Evolutionary conservation across 2,797 vertebrate genomes (phyloP).

Genomic region (Helicolenus hilgendorfi): DNA sequence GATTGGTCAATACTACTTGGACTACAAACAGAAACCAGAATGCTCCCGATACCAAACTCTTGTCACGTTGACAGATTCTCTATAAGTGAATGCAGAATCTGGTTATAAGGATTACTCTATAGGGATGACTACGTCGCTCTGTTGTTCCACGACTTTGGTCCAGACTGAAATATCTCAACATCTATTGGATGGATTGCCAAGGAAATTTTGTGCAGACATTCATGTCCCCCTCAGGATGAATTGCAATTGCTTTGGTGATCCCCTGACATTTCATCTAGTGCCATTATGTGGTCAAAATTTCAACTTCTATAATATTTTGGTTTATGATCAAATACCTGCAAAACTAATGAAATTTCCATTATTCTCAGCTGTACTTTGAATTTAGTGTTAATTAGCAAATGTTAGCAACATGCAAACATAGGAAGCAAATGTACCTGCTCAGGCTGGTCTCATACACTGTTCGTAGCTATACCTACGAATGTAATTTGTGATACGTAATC

Average conservation of each 20-base stretch:
- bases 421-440: too few relatives aligned
- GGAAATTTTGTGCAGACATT: background rate
- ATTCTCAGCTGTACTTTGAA: background rate
- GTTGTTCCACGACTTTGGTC: background rate
- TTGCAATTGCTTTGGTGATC: background rate
- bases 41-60: too few relatives aligned
- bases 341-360: background rate
- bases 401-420: too few relatives aligned
- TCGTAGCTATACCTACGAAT: too few relatives aligned
- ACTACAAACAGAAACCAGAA: too few relatives aligned
- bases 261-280: background rate
- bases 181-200: background rate
- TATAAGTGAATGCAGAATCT: too few relatives aligned
- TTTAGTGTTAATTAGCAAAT: background rate
- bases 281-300: background rate
- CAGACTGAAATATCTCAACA: background rate
- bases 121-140: background rate
- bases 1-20: too few relatives aligned
- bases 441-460: too few relatives aligned
- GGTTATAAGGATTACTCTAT: too few relatives aligned
- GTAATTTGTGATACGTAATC: rapidly evolving
- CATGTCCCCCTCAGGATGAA: background rate
- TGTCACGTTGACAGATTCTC: too few relatives aligned
- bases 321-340: background rate
- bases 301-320: background rate